Conservation (phyloP, 2,797 vertebrate species). For the Botia almorhae region DNA sequence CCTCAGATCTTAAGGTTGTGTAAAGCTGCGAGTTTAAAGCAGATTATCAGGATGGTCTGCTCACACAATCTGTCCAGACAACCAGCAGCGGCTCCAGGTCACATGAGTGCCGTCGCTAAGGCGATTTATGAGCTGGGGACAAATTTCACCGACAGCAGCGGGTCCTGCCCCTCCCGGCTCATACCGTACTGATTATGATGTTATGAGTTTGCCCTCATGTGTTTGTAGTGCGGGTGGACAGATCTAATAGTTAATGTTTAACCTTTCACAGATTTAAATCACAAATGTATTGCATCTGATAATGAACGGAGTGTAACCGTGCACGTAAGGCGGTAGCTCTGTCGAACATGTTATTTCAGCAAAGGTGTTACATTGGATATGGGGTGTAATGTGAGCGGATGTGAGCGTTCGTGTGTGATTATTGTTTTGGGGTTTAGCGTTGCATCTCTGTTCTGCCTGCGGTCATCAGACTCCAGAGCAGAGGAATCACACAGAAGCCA, state of each 20-base stretch:
- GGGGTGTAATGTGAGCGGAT: conserved; percentile 15
- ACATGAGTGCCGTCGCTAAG: conserved; percentile 57
- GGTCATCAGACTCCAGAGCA: conserved; percentile 19
- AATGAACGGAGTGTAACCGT: conserved; percentile 12
- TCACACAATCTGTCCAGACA: conserved; percentile 67
- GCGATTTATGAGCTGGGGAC: conserved; percentile 55
- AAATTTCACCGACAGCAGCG: conserved; percentile 38
- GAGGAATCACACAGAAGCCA: conserved; percentile 23
- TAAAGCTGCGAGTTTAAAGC: conserved; percentile 65
- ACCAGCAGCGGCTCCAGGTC: conserved; percentile 54
- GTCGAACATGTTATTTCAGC: neutral
- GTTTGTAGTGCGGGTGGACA: neutral
- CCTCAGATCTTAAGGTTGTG: conserved; percentile 55
- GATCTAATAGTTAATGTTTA: neutral
- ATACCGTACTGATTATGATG: neutral
- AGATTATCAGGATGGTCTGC: conserved; percentile 73
- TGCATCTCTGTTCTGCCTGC: conserved; percentile 19
- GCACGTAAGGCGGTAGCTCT: conserved; percentile 8
- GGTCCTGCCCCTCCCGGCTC: neutral
- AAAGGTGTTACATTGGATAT: conserved; percentile 29
- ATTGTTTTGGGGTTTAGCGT: conserved; percentile 42
- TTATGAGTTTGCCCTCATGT: neutral
- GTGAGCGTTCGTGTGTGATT: conserved; percentile 10
- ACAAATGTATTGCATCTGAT: conserved; percentile 10
- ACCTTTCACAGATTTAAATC: conserved; percentile 1